Evolutionary conservation across 2,888 invertebrate species (phyloP).

Genomic region (Glyphotaelius pellucidus): DNA sequence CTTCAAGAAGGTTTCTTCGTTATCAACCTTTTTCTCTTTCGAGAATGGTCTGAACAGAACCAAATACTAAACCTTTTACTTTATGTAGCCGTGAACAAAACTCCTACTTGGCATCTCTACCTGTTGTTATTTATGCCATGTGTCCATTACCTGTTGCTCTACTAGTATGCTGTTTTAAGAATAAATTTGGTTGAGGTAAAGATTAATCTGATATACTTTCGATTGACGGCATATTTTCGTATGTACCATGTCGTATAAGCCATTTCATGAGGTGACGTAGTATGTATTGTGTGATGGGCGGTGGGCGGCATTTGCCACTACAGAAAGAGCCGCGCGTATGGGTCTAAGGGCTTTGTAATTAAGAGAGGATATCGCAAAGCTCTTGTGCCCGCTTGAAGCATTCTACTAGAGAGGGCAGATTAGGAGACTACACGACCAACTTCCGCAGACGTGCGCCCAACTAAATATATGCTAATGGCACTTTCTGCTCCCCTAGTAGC

Average conservation of each 20-base stretch:
- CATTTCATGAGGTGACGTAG: not conserved
- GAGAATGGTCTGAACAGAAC: too few species aligned
- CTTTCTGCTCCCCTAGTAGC: conserved; percentile 46
- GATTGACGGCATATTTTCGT: not conserved
- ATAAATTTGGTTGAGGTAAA: not conserved
- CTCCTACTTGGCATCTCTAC: not conserved
- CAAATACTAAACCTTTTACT: not conserved
- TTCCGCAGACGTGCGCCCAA: conserved; percentile 58
- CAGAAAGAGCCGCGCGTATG: conserved; percentile 34
- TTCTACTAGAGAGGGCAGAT: conserved; percentile 59
- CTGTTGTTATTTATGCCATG: not conserved
- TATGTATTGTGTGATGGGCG: not conserved
- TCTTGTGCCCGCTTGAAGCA: conserved; percentile 53
- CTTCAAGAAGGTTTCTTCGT: not conserved
- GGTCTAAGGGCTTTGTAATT: conserved; percentile 64
- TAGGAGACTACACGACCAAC: conserved; percentile 61
- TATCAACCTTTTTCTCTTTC: not conserved
- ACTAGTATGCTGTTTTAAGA: not conserved
- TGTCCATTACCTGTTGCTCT: not conserved
- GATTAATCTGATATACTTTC: too few species aligned
- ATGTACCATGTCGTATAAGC: not conserved
- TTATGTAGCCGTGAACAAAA: not conserved
- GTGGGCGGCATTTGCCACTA: not conserved
- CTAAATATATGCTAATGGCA: conserved; percentile 65
- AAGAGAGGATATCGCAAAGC: conserved; percentile 63